Evolutionary conservation across 2,888 invertebrate genomes (phyloP).

Genomic region (Gastracanthus pulcherrimus): DNA sequence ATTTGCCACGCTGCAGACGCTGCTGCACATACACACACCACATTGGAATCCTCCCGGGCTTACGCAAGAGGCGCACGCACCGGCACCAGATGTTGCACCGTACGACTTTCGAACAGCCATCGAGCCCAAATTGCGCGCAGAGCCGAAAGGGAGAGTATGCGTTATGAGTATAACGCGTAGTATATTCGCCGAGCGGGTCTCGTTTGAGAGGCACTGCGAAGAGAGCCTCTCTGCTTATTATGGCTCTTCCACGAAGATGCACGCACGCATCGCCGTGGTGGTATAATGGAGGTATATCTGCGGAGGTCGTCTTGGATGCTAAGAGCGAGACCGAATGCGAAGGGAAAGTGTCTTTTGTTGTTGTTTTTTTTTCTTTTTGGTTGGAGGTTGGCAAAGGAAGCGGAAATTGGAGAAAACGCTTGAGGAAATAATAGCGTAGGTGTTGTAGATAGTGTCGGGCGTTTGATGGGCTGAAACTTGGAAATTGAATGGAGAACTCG

Average conservation of each 20-base stretch:
- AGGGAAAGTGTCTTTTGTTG: neutral
- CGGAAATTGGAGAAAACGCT: neutral
- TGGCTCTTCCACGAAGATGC: neutral
- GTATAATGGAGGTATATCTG: neutral
- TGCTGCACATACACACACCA: neutral
- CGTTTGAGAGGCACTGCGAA: too few relatives aligned
- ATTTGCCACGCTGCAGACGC: neutral
- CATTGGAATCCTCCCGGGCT: constrained; percentile 16
- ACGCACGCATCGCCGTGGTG: too few relatives aligned
- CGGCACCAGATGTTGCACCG: too few relatives aligned
- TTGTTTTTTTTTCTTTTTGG: neutral
- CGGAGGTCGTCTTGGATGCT: neutral
- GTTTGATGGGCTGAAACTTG: neutral
- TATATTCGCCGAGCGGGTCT: too few relatives aligned
- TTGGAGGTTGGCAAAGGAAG: neutral
- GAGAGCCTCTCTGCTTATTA: too few relatives aligned
- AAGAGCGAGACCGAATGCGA: neutral
- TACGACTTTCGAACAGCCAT: too few relatives aligned
- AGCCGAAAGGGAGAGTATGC: too few relatives aligned
- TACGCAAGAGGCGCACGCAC: too few relatives aligned
- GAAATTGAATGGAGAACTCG: too few relatives aligned
- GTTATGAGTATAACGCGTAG: too few relatives aligned
- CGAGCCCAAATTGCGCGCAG: too few relatives aligned
- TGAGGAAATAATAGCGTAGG: neutral
- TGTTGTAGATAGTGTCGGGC: too few relatives aligned